Evolutionary conservation across 2,113 vertebrate species (phyloP), one percentile per base, ranked within the genome.

Genomic region (Rhineura floridana): DNA sequence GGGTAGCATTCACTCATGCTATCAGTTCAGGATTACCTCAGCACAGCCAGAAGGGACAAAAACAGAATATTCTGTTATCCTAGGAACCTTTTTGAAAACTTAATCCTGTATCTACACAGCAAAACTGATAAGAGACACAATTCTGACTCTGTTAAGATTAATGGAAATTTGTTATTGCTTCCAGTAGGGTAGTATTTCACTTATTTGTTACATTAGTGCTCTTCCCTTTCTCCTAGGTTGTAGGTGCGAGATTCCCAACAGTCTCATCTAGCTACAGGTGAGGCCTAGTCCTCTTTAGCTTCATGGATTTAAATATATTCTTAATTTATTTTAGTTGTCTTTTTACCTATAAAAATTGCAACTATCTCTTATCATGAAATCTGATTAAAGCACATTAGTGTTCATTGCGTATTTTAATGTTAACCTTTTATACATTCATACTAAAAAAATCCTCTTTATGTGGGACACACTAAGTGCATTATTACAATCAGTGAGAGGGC

Each of bases 21-120:
- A 0, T 44, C 76, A 69, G 76, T 62, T 33, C 36, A 87, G 42
- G 13, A n/a, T 3, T 4, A 62, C 90, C 72, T 39, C 55, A 44
- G 28, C 28, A 52, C 0, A 0, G 87, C 11, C 84, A 11, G n/a
- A 81, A 83, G 85, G 65, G 25, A 92, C 33, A 67, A 15, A 82
- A 0, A 23, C 0, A 0, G 39, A 81, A 81, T 21, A 13, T 77
- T 55, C 79, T 85, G 36, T 44, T 87, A 88, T 63, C 2, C 3
- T 87, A 48, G 7, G 87, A n/a, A 33, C 83, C 70, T 12, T 44
- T 30, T 87, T 70, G 65, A 73, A 62, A 87, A 70, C 44, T 55
- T 75, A 88, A 28, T 48, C 67, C 86, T 42, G 5, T 46, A 75
- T 75, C 55, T 63, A 75, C 52, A 62, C 21, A 59, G 52, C 12